These are phyloP conservation scores for Amphipoea oculea DNA, from an alignment of 2,888 invertebrate species.

Conservation along the genomic window DNA sequence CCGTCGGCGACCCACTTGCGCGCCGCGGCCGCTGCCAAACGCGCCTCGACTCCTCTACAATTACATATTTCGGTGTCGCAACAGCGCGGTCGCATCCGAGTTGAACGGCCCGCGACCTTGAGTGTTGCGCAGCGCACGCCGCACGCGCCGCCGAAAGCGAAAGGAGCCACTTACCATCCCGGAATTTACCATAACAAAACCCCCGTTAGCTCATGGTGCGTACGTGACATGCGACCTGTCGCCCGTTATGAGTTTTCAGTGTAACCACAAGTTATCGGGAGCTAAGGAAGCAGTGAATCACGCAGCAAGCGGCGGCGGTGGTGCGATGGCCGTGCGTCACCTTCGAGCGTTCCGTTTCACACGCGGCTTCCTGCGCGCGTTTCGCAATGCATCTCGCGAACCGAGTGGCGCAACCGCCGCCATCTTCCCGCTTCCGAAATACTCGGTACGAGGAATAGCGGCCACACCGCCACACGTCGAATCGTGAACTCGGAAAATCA, in stretches of 20 bases:
- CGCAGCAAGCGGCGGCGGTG: slow-evolving; percentile 36
- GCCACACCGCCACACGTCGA: slow-evolving; percentile 66
- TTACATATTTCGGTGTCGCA: slow-evolving; percentile 90
- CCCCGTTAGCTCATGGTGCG: slow-evolving; percentile 71
- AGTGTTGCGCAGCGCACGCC: slow-evolving; percentile 85
- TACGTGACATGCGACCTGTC: slow-evolving; percentile 83
- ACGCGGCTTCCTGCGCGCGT: slow-evolving; percentile 82
- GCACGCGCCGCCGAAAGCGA: slow-evolving; percentile 88
- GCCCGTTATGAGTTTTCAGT: slow-evolving; percentile 59
- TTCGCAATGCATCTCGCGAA: slow-evolving; percentile 78
- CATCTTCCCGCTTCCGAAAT: slow-evolving; percentile 81
- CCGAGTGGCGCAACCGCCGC: slow-evolving; percentile 77
- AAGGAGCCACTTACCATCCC: slow-evolving; percentile 82
- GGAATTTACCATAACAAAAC: slow-evolving; percentile 75
- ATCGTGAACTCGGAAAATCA: slow-evolving; percentile 75
- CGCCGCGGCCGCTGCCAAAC: slow-evolving; percentile 88
- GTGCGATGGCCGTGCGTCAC: slow-evolving; percentile 77
- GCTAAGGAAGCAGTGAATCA: slow-evolving; percentile 76
- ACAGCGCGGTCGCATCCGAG: slow-evolving; percentile 89
- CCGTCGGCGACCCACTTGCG: slow-evolving; percentile 85
- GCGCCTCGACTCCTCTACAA: slow-evolving; percentile 88
- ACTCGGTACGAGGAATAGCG: slow-evolving; percentile 72
- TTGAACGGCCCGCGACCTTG: slow-evolving; percentile 90
- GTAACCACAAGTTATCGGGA: slow-evolving; percentile 74
- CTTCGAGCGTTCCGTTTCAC: slow-evolving; percentile 77